Base-by-base conservation (phyloP, 2,797 vertebrate genomes). In the Acomys russatus region DNA sequence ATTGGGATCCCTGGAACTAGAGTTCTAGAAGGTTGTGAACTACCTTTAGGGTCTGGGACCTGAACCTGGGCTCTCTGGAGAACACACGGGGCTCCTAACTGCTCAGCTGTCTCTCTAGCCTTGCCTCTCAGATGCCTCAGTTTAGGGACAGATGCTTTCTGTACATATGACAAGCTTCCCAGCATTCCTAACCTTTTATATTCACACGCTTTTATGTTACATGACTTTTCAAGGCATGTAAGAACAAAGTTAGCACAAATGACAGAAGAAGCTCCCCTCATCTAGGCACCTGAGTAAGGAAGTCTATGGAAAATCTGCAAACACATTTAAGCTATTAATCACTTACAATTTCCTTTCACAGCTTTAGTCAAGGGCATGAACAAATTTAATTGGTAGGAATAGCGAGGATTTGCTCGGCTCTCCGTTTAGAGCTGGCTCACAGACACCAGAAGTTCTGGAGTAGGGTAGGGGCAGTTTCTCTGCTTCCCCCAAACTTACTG, bases 161-260 rank as follows among this genome's bases (percentile, higher is more conserved):
- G 17, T 54, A 73, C 4, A 28, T 20, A 51, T 22, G 7, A 93
- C 9, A 64, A 83, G 61, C 44, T 80, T 90, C 59, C 82, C 25
- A 44, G 44, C 44, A 44, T 44, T 44, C 44, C 44, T 44, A 44
- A 44, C 44, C 44, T 44, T 44, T 44, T 44, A 44, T 44, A 44
- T 44, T 44, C 44, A 44, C 44, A 44, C 4, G 44, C 44, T 44
- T 44, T 44, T 44, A 44, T 44, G 44, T 44, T 44, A 44, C 44
- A 94, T 74, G 7, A 68, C 70, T 85, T 94, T 94, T 80, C 33
- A 86, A 73, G 59, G 74, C 61, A 68, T 66, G 54, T 74, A 88
- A 77, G 91, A 83, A n/a, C 56, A 88, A 83, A 91, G 38, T 82
- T 85, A 70, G 88, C 12, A 90, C 84, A 80, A 88, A 83, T 63